Evolutionary conservation across 2,113 vertebrate genomes (phyloP).

Genomic region (Alces alces): DNA sequence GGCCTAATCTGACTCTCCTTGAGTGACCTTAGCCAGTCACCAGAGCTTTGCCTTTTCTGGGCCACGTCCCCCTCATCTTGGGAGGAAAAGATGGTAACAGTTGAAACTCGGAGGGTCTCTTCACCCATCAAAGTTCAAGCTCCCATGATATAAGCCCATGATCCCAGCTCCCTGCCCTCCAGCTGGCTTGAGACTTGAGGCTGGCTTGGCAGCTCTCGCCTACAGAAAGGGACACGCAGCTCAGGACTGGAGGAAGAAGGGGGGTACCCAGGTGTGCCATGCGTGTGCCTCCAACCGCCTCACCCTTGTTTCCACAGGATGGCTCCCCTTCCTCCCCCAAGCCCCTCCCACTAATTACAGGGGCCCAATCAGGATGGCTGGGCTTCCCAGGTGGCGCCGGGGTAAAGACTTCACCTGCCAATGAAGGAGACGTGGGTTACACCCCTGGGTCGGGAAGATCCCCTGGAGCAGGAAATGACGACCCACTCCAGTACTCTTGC

Average conservation of each 20-base stretch:
- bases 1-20: background rate
- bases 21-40: background rate
- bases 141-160: background rate
- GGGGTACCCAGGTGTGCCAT: accelerated
- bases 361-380: constrained; percentile 50
- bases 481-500: background rate
- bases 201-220: background rate
- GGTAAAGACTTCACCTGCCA: background rate
- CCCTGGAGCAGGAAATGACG: background rate
- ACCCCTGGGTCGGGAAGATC: accelerated
- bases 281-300: background rate
- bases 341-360: constrained; percentile 46
- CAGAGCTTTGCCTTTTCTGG: background rate
- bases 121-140: background rate
- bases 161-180: background rate
- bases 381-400: background rate
- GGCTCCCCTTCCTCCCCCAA: background rate
- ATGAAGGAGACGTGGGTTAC: background rate
- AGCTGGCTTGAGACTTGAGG: background rate
- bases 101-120: background rate
- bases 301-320: background rate
- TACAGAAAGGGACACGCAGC: background rate
- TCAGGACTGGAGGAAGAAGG: background rate
- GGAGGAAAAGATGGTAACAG: background rate
- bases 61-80: background rate